Evolutionary conservation across 30 jellyfish, hydroid and myxozoan species (phyloP).

Genomic region (Aurelia sp.): DNA sequence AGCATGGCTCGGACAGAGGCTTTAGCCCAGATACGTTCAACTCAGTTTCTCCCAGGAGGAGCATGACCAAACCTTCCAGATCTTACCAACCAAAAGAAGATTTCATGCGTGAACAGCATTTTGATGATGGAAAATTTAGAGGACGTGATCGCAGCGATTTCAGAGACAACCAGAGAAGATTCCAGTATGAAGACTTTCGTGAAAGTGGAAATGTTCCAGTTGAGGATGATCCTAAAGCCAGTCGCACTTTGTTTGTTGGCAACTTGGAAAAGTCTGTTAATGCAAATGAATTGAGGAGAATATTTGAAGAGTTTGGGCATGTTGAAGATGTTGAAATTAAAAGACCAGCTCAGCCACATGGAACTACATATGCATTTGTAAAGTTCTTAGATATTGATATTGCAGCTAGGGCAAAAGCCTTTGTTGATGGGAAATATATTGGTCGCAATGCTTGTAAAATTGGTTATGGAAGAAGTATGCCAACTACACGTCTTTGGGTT

Average conservation of each 20-base stretch:
- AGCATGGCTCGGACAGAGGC: constrained; percentile 63
- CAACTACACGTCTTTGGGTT: constrained; percentile 95
- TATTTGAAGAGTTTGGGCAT: constrained; percentile 90
- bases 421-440: constrained; percentile 81
- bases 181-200: constrained; percentile 49
- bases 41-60: constrained; percentile 66
- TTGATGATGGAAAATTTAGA: constrained; percentile 66
- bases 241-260: constrained; percentile 98
- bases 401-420: constrained; percentile 91
- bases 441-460: constrained; percentile 89
- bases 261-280: constrained; percentile 76
- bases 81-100: constrained; percentile 57
- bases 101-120: constrained; percentile 55
- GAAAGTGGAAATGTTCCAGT: constrained; percentile 59
- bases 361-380: constrained; percentile 94
- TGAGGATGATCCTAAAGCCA: constrained; percentile 94
- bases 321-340: constrained; percentile 97
- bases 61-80: constrained; percentile 29
- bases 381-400: constrained; percentile 87
- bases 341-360: constrained; percentile 94
- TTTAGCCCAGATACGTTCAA: constrained; percentile 60
- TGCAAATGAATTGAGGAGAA: constrained; percentile 77
- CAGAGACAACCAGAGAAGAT: constrained; percentile 57
- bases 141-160: constrained; percentile 70
- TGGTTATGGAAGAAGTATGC: constrained; percentile 96